Base-by-base conservation (phyloP, 2,797 vertebrate genomes). In the Sebastes nivosus region DNA sequence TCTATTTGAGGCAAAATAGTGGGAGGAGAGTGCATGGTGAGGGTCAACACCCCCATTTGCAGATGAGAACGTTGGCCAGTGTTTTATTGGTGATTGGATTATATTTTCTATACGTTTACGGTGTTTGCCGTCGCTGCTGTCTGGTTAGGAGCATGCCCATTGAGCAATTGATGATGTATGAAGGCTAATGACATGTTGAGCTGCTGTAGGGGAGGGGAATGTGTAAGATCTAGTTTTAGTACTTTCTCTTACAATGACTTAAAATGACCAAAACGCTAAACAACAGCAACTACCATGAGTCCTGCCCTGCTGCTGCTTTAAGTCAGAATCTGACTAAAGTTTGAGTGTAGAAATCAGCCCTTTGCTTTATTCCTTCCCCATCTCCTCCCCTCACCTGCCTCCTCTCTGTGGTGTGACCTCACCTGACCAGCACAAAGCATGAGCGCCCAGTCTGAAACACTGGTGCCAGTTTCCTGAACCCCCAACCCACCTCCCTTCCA, bases 1-100 rank as follows among this genome's bases (percentile, higher is more conserved):
- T 87, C 92, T 93, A 90, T 93, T 92, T 92, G 84, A 92, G 83
- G 91, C 84, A 84, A 89, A 90, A 89, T 80, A 84, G 92, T 94
- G 83, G 92, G 92, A 91, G 91, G 90, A 89, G 89, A 92, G 87
- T 63, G 82, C 79, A 72, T 34, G 72, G 60, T 38, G 87, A 89
- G 88, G 92, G 92, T 92, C 89, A 93, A 82, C 89, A 72, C 90
- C 92, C 85, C 81, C 90, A 81, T 91, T 88, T 80, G 88, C 88
- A 76, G 67, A 89, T 85, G 60, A 74, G 66, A 84, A 79, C 9
- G 10, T 60, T 67, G 66, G 77, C 66, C 65, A 5, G 82, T 50
- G 36, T 82, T 87, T 88, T 67, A 74, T 66, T 60, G 80, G 75
- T 46, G 80, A 77, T 66, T 67, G 68, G 71, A n/a, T 81, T 80